Conservation (phyloP, 2,113 vertebrate genomes). For the Poecilia latipinna region DNA sequence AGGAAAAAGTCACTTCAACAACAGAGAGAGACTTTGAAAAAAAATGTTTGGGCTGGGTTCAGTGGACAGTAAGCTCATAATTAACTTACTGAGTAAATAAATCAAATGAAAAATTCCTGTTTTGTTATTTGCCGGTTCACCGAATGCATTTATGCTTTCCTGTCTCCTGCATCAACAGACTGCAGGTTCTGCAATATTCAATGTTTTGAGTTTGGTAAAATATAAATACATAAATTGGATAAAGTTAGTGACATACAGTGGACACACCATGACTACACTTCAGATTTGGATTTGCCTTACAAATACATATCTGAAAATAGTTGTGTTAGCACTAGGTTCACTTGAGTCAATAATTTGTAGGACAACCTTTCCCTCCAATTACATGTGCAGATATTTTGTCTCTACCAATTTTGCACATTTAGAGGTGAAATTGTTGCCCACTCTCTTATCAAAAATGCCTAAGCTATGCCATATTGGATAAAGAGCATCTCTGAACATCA, state of each 20-base stretch:
- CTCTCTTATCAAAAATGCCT: neutral
- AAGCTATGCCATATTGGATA: neutral
- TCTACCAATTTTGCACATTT: neutral
- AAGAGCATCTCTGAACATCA: neutral
- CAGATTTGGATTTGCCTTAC: neutral
- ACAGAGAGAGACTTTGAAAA: no score
- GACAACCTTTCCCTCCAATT: no score
- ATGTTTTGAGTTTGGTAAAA: neutral
- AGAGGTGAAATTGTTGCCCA: neutral
- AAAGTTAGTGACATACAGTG: no score
- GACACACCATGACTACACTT: no score
- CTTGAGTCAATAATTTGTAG: neutral
- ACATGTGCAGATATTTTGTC: neutral
- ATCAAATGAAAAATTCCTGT: neutral
- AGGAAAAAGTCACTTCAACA: no score
- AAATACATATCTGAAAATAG: neutral
- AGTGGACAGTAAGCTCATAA: no score
- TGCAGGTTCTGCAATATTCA: neutral
- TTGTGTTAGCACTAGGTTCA: neutral
- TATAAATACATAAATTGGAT: neutral
- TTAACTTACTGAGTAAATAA: no score
- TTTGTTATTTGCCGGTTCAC: neutral
- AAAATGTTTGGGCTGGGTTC: no score
- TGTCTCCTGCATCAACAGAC: neutral
- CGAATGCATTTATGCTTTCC: neutral